These are phyloP conservation scores for Oscheius sp. DNA, from an alignment of 1,140 invertebrate species.

Conservation along the genomic window DNA sequence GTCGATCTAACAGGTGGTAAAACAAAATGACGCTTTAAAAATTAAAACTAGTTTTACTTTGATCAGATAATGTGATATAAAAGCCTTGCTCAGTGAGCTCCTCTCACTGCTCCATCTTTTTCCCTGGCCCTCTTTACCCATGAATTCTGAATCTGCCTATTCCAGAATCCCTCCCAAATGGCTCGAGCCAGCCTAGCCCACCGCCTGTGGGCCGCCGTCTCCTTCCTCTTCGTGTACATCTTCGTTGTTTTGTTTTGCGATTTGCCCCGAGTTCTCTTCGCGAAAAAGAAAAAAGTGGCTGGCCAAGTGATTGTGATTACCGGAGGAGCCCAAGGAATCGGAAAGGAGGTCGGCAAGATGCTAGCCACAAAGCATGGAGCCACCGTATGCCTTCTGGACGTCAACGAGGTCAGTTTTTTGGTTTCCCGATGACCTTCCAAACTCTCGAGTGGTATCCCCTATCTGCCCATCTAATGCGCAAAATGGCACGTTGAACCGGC, in stretches of 20 bases:
- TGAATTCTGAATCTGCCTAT: neutral
- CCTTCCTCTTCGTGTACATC: neutral
- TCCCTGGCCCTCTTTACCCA: too few species aligned
- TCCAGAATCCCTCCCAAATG: neutral
- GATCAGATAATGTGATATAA: too few species aligned
- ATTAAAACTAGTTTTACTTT: too few species aligned
- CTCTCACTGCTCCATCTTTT: too few species aligned
- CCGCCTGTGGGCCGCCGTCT: neutral
- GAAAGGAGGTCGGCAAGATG: constrained; percentile 12
- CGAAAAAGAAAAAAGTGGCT: constrained; percentile 7
- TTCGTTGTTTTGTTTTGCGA: neutral
- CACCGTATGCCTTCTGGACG: constrained; percentile 12
- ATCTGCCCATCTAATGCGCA: too few species aligned
- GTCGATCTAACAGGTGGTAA: too few species aligned
- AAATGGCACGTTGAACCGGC: too few species aligned
- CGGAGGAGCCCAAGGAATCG: constrained; percentile 29
- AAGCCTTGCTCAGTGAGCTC: too few species aligned
- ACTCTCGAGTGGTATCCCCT: too few species aligned
- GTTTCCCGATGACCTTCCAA: too few species aligned
- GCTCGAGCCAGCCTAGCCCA: neutral
- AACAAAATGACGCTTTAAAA: too few species aligned
- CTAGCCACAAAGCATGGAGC: constrained; percentile 20
- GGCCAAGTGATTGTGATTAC: constrained; percentile 31
- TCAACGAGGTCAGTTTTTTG: constrained; percentile 30
- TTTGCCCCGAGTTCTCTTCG: neutral